phyloP scores from a whole-genome alignment of 2,888 invertebrate species.

The Spilarctia lutea region DNA sequence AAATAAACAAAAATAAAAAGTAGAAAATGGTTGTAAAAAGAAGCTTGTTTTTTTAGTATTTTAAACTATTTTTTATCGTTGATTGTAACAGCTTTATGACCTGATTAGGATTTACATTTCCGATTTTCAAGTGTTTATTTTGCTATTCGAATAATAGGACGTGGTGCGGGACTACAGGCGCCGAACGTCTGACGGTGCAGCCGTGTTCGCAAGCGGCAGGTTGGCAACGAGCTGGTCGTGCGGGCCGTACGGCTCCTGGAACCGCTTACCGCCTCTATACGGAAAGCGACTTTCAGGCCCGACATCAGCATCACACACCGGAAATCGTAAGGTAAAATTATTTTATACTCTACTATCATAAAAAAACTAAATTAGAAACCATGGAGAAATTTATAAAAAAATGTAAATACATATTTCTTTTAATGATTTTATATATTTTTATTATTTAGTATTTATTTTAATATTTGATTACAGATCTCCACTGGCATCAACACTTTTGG shows the following conservation, averaged over 20 bases:
- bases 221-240: conserved; percentile 96
- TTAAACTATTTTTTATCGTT: neutral
- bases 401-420: no score
- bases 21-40: no score
- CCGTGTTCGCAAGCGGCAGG: conserved; percentile 96
- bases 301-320: conserved; percentile 91
- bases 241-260: conserved; percentile 95
- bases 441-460: no score
- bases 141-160: conserved; percentile 76
- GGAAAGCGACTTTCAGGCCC: conserved; percentile 89
- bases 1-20: no score
- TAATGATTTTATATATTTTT: no score
- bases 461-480: conserved; percentile 73
- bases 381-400: no score
- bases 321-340: conserved; percentile 88
- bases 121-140: neutral
- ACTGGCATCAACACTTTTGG: conserved; percentile 91
- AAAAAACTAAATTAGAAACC: no score
- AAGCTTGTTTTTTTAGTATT: no score
- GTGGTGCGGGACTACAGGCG: conserved; percentile 92
- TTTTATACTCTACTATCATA: neutral
- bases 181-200: conserved; percentile 93
- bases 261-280: conserved; percentile 96
- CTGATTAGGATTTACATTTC: neutral
- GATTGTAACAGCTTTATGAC: neutral